Percentiles rank a stretch among this genome's conserved stretches.
phyloP scores from a whole-genome alignment of 1,140 invertebrate genomes.

The Lethrus apterus region DNA sequence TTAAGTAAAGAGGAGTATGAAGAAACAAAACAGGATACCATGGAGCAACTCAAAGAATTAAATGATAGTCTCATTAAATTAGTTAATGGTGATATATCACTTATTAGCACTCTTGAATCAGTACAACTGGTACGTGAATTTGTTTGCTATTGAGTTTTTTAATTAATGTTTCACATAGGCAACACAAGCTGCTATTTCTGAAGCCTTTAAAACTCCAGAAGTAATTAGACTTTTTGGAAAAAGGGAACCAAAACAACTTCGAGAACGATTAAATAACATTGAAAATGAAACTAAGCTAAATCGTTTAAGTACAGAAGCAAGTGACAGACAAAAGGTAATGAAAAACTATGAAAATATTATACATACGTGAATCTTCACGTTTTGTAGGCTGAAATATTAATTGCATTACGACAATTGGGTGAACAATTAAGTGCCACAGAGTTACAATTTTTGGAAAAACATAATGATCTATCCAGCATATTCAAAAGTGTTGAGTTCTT shows the following conservation, averaged over 20 bases:
- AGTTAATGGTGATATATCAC: constrained; percentile 59
- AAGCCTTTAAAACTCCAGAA: constrained; percentile 72
- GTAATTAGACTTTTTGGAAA: constrained; percentile 71
- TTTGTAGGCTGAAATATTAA: constrained; percentile 58
- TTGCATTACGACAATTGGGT: constrained; percentile 60
- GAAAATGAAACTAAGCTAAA: constrained; percentile 48
- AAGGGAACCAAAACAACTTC: constrained; percentile 61
- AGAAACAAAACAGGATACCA: constrained; percentile 63
- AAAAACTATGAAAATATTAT: neutral
- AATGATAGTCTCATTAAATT: constrained; percentile 61
- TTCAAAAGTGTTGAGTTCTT: constrained; percentile 35
- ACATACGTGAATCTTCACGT: neutral
- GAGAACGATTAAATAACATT: constrained; percentile 53
- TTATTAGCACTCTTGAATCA: constrained; percentile 49
- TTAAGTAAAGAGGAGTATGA: constrained; percentile 61
- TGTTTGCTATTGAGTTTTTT: neutral
- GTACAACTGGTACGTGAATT: constrained; percentile 35
- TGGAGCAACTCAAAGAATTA: constrained; percentile 70
- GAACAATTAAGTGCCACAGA: constrained; percentile 55
- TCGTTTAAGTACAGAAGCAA: constrained; percentile 41
- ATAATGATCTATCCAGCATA: constrained; percentile 27
- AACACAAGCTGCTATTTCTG: constrained; percentile 67
- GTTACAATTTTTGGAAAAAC: constrained; percentile 50
- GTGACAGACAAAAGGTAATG: constrained; percentile 40
- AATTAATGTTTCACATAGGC: constrained; percentile 46